A percentile compares a stretch with the other conserved stretches of the same genome.
These are phyloP conservation scores for Lampris megalopsis DNA, from an alignment of 2,113 vertebrate species.

Conservation along the genomic window DNA sequence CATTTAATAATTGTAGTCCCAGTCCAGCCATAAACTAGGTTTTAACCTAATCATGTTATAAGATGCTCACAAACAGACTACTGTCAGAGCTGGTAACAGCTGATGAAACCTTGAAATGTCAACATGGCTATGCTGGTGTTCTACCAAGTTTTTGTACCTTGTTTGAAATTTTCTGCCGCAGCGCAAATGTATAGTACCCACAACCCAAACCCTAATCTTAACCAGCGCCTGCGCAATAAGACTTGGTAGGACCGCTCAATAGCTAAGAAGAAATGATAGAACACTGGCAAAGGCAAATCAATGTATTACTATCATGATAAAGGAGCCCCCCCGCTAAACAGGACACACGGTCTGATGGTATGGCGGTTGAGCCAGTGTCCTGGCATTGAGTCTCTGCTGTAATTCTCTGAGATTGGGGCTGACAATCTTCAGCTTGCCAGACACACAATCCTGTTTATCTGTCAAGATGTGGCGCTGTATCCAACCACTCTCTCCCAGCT, in stretches of 20 bases:
- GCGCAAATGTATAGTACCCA: no score
- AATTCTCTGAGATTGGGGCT: conserved; percentile 77
- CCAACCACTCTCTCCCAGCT: conserved; percentile 49
- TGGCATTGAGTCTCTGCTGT: conserved; percentile 68
- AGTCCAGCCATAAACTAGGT: no score
- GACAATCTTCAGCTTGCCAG: conserved; percentile 73
- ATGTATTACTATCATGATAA: conserved; percentile 45
- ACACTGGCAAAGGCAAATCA: conserved; percentile 52
- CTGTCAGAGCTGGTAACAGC: neutral
- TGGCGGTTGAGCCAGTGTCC: conserved; percentile 57
- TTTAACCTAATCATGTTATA: neutral
- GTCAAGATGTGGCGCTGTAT: conserved; percentile 60
- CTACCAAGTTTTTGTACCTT: no score
- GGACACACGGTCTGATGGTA: conserved; percentile 41
- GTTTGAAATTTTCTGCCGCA: no score
- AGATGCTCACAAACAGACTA: conserved; percentile 20
- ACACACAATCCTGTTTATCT: conserved; percentile 81
- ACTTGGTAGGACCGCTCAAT: no score
- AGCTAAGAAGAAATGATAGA: no score
- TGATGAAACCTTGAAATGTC: conserved; percentile 30
- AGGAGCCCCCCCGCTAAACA: conserved; percentile 50
- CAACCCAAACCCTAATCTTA: no score
- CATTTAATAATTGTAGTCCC: no score
- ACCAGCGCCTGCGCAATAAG: no score
- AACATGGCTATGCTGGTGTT: conserved; percentile 15